Evolutionary conservation across 2,888 invertebrate species (phyloP), one percentile per base, ranked within the genome.

Genomic region (Oxystoma pomonae): DNA sequence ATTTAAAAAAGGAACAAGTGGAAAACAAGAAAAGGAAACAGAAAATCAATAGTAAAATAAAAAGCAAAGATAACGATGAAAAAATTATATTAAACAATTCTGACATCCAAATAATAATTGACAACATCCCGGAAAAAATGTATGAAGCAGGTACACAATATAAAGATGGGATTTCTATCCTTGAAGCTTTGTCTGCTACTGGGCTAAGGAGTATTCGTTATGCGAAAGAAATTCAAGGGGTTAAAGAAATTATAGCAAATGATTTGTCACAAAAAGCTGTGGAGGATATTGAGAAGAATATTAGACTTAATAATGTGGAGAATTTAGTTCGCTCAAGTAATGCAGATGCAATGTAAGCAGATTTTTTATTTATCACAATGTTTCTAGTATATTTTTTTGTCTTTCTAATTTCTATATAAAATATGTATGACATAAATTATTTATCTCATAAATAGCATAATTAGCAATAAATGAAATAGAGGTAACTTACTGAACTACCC

Each of bases 101-200:
- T 70, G 5, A 60, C 57, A 56, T 21, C 53, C 20, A 60, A 59
- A 58, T 18, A 64, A 58, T 66, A 58, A 62, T 1, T 16, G n/a
- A 57, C 5, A 57, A 5, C 18, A 20, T 18, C 56, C 49, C 22
- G 59, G 55, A 20, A 55, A 61, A 66, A 62, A 57, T 53, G 21
- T 55, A 20, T 20, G 59, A 68, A 53, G 62, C 67, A 20, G 72
- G 73, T 57, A 73, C 65, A 49, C 71, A 68, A 65, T 72, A 72
- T 64, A 74, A 87, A 82, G 73, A 84, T 63, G 87, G 87, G 7
- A 80, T 91, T 53, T 81, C 83, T 61, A 89, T 99, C 70, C 81
- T 99, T 61, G 98, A 99, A 83, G 98, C 97, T 0, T 80, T 99
- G 51, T 92, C 98, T 18, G 99, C 99, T 0, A 96, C 97, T 12